Conservation (phyloP, 1,140 invertebrate species). For the Spodoptera litura region DNA sequence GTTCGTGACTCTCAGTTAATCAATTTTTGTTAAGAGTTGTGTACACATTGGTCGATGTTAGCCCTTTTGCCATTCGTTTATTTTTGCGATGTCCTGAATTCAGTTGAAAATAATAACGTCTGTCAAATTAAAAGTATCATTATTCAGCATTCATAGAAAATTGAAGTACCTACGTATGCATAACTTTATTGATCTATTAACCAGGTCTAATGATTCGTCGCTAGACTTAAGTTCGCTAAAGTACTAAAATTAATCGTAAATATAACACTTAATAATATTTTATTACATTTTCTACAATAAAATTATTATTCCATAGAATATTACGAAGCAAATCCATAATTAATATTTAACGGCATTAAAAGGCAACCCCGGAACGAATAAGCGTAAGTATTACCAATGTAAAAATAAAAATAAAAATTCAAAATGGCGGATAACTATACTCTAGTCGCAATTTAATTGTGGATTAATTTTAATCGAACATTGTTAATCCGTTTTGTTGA, state of each 20-base stretch:
- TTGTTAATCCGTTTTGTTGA: conserved; percentile 13
- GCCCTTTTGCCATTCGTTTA: conserved; percentile 16
- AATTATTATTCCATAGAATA: background rate
- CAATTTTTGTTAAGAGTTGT: conserved; percentile 25
- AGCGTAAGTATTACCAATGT: too few species aligned
- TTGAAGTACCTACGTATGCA: too few species aligned
- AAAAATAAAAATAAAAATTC: background rate
- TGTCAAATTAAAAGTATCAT: too few species aligned
- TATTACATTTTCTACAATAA: background rate
- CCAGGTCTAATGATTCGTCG: too few species aligned
- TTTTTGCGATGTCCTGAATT: background rate
- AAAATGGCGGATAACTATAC: background rate
- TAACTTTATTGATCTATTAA: too few species aligned
- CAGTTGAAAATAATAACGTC: too few species aligned
- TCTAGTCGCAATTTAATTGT: background rate
- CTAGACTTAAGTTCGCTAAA: too few species aligned
- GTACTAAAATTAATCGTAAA: conserved; percentile 2
- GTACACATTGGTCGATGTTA: background rate
- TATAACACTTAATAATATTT: background rate
- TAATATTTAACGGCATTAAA: too few species aligned
- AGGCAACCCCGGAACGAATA: too few species aligned
- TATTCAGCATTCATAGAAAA: too few species aligned
- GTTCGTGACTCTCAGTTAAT: conserved; percentile 28
- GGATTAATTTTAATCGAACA: conserved; percentile 7
- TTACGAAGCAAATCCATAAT: too few species aligned